Evolutionary conservation across 2,888 invertebrate genomes (phyloP), one percentile per base, ranked within the genome.

Genomic region (Digitonthophagus gazella): DNA sequence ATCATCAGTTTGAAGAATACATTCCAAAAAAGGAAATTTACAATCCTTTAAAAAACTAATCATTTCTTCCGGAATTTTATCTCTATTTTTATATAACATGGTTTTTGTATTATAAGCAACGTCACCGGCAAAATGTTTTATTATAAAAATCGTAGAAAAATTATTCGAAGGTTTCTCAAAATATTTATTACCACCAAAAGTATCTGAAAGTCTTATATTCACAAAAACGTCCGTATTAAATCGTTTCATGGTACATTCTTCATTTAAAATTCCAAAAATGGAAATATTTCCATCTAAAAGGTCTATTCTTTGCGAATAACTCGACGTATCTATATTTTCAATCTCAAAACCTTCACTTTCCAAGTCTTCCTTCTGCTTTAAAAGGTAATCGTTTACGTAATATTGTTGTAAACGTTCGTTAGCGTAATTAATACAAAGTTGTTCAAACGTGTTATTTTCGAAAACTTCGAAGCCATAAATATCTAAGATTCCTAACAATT

Each of bases 381-480:
- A 75, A 1, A 82, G 64, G 71, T 79, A 80, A 55, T 79, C 77
- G 68, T 78, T 76, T 65, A 80, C 77, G 68, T 80, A 82, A 67
- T 80, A 80, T 15, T 80, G 75, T 61, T 82, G 82, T 66, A 82
- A 73, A 56, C 78, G 77, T 66, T 78, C 78, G 58, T 83, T 83
- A 3, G 81, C 79, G 70, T 82, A 83, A 75, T 83, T 83, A 15
- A 83, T 79, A 69, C 81, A 77, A 57, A 77, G 68, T 61, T 78
- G 78, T 57, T 78, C 78, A 66, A 78, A 77, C 74, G 68, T 81
- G 68, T 83, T 83, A 44, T 71, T 72, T 1, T 75, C 67, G 64
- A 83, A 81, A 1, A 75, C 74, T 73, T 83, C 83, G 56, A 83
- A 82, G 28, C 83, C 83, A 71, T 81, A 83, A 68, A 82, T 78